These are phyloP conservation scores for Cherax destructor DNA, from an alignment of 1,140 invertebrate species.

Conservation along the genomic window DNA sequence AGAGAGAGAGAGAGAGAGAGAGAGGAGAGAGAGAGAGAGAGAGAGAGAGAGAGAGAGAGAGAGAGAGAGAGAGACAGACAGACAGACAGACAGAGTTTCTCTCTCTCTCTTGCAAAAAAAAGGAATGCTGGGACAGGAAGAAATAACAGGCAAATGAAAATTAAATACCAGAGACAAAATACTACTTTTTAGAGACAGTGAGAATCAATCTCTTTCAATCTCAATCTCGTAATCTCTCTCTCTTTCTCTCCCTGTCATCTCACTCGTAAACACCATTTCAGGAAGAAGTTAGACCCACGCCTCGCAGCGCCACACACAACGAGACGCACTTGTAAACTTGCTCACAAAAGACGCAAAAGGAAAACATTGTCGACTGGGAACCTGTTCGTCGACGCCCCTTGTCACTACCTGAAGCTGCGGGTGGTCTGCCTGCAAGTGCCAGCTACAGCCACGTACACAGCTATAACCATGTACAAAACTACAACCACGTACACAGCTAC, in stretches of 20 bases:
- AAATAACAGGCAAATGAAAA: too few relatives aligned
- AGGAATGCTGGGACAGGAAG: too few relatives aligned
- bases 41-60: conserved; percentile 4
- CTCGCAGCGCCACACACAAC: too few relatives aligned
- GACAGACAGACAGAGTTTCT: not conserved
- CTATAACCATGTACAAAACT: too few relatives aligned
- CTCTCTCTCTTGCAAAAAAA: too few relatives aligned
- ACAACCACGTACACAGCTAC: not conserved
- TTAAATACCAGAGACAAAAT: too few relatives aligned
- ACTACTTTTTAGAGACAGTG: too few relatives aligned
- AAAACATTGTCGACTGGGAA: not conserved
- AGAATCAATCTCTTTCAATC: not conserved
- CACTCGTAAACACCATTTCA: not conserved
- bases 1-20: not conserved
- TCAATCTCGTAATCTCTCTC: not conserved
- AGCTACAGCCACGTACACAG: too few relatives aligned
- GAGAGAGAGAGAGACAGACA: not conserved
- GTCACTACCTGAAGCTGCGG: not conserved
- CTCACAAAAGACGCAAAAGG: not conserved
- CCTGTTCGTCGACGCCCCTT: not conserved
- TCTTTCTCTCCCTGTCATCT: not conserved
- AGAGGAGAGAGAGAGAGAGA: not conserved
- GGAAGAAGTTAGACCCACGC: too few relatives aligned
- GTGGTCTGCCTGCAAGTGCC: not conserved
- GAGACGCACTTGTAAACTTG: not conserved